Evolutionary conservation across 2,888 invertebrate species (phyloP).

Genomic region (Drosophila parthenogenetica): DNA sequence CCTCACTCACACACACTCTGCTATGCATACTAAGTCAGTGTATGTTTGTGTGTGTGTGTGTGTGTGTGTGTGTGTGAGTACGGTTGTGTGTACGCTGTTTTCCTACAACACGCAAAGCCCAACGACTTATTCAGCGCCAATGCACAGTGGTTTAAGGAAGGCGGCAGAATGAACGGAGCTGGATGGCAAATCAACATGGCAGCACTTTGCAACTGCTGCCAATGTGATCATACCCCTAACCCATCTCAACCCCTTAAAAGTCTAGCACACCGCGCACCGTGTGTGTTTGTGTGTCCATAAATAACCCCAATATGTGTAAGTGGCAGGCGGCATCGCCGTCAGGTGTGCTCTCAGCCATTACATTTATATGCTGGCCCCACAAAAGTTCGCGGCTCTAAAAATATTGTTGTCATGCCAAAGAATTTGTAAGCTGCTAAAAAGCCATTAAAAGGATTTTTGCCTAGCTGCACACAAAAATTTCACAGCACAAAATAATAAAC

Average conservation of each 20-base stretch:
- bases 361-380: constrained; percentile 5
- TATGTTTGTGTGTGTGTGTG: constrained; percentile 19
- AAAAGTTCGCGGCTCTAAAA: constrained; percentile 29
- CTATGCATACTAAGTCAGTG: constrained; percentile 8
- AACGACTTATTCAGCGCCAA: constrained; percentile 53
- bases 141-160: constrained; percentile 10
- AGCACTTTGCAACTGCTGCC: constrained; percentile 50
- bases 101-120: constrained; percentile 61
- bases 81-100: constrained; percentile 35
- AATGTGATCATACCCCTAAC: constrained; percentile 3
- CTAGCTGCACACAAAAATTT: constrained; percentile 41
- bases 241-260: not conserved
- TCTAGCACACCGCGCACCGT: not conserved
- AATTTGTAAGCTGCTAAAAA: constrained; percentile 64
- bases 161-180: not conserved
- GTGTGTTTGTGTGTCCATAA: constrained; percentile 56
- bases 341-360: constrained; percentile 48
- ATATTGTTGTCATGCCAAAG: constrained; percentile 62
- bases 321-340: constrained; percentile 50
- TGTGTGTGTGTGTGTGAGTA: constrained; percentile 5
- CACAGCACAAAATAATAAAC: constrained; percentile 24
- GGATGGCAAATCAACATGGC: constrained; percentile 48
- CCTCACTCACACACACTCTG: constrained; percentile 9
- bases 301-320: constrained; percentile 73
- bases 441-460: constrained; percentile 50